A percentile compares a stretch with the other conserved stretches of the same genome.
Evolutionary conservation across 1,140 invertebrate genomes (phyloP).

Genomic region (Trypoxylus dichotomus): DNA sequence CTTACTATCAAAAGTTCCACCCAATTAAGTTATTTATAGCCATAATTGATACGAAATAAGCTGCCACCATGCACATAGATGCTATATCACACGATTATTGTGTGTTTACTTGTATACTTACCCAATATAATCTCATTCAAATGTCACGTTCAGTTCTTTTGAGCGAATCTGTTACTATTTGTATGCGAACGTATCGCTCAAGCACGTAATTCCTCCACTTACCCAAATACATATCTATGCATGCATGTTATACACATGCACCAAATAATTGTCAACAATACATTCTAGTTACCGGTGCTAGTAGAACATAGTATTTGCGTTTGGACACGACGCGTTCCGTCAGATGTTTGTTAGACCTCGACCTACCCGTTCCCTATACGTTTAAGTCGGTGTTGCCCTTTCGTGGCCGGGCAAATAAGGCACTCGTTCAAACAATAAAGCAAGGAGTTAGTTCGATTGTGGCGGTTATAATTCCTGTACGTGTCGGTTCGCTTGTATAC

Average conservation of each 20-base stretch:
- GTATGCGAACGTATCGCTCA: not conserved
- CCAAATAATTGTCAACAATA: not conserved
- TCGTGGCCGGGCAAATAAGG: not conserved
- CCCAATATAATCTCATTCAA: too few species aligned
- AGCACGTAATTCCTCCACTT: slow-evolving; percentile 21
- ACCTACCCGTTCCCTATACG: not conserved
- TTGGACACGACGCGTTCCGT: not conserved
- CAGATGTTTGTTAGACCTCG: not conserved
- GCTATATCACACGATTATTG: too few species aligned
- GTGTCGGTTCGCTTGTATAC: not conserved
- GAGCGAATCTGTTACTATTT: too few species aligned
- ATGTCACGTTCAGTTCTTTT: too few species aligned
- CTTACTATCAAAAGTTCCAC: too few species aligned
- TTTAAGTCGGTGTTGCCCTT: not conserved
- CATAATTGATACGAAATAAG: too few species aligned
- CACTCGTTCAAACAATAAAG: not conserved
- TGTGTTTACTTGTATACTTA: too few species aligned
- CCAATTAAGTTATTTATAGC: too few species aligned
- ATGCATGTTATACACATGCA: not conserved
- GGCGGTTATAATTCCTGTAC: not conserved
- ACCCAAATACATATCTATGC: slow-evolving; percentile 19
- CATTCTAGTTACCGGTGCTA: not conserved
- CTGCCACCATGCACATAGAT: too few species aligned
- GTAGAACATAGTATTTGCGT: not conserved
- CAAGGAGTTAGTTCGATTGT: not conserved